Conservation (phyloP, 2,797 vertebrate genomes). For the Mormyrus hasselquistii region DNA sequence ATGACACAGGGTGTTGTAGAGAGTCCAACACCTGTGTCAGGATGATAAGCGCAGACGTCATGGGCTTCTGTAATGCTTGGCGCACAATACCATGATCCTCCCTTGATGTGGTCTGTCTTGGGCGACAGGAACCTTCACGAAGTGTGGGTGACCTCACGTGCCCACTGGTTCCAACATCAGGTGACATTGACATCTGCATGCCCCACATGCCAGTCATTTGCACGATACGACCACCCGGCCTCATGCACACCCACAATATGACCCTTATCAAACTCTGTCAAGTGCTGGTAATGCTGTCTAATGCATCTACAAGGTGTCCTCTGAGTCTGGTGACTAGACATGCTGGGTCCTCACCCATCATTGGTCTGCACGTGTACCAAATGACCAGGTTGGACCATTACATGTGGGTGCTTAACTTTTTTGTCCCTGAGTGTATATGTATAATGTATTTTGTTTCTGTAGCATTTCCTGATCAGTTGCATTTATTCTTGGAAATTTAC, state of each 20-base stretch:
- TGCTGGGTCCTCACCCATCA: not conserved
- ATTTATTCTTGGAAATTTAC: not conserved
- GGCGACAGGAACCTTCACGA: not conserved
- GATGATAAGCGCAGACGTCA: not conserved
- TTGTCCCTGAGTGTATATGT: not conserved
- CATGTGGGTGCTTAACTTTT: not conserved
- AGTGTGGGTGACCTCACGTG: no score
- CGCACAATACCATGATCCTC: no score
- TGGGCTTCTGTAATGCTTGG: not conserved
- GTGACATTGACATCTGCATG: no score
- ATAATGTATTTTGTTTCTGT: no score
- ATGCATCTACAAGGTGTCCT: no score
- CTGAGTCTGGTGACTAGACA: no score
- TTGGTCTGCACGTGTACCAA: not conserved
- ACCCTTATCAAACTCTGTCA: no score
- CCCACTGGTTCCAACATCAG: no score
- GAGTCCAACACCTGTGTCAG: not conserved
- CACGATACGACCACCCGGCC: no score
- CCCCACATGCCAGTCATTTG: no score
- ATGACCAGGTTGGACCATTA: not conserved
- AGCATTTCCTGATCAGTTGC: not conserved
- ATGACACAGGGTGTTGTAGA: not conserved
- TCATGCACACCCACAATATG: no score
- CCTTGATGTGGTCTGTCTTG: not conserved
- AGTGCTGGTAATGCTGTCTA: no score